phyloP scores from a whole-genome alignment of 2,888 invertebrate genomes.

The Synergus japonicus region DNA sequence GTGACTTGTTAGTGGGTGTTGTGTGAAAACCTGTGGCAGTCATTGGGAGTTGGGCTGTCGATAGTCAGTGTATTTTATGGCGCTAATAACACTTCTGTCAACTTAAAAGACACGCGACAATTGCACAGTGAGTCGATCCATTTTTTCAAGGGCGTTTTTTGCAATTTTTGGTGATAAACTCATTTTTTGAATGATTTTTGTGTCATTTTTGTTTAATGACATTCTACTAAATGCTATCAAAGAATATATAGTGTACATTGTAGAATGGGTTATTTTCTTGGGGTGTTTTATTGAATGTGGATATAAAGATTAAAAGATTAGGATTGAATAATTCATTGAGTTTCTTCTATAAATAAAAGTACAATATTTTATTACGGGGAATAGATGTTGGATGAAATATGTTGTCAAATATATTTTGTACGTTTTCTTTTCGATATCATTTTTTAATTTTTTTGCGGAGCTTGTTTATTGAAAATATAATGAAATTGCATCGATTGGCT shows the following conservation, averaged over 20 bases:
- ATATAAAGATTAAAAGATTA: no score
- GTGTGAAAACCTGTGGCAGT: constrained; percentile 46
- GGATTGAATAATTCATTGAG: not conserved
- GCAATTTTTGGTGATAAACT: not conserved
- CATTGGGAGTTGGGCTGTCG: constrained; percentile 37
- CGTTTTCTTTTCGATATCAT: not conserved
- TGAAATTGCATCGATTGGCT: not conserved
- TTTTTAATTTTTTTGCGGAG: no score
- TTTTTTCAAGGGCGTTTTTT: not conserved
- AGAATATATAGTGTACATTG: no score
- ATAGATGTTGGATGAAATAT: not conserved
- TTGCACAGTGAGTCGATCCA: constrained; percentile 25
- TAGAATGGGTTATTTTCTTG: no score
- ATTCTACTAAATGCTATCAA: no score
- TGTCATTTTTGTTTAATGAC: no score
- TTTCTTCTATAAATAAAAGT: not conserved
- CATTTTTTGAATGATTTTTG: not conserved
- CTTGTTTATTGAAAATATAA: not conserved
- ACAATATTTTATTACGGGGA: not conserved
- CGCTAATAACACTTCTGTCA: constrained; percentile 29
- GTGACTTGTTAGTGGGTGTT: constrained; percentile 55
- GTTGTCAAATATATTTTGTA: not conserved
- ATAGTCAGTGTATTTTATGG: constrained; percentile 28
- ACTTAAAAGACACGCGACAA: constrained; percentile 32
- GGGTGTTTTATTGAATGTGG: not conserved